Base-by-base conservation (phyloP, 2,113 vertebrate species). In the Spea multiplicata region DNA sequence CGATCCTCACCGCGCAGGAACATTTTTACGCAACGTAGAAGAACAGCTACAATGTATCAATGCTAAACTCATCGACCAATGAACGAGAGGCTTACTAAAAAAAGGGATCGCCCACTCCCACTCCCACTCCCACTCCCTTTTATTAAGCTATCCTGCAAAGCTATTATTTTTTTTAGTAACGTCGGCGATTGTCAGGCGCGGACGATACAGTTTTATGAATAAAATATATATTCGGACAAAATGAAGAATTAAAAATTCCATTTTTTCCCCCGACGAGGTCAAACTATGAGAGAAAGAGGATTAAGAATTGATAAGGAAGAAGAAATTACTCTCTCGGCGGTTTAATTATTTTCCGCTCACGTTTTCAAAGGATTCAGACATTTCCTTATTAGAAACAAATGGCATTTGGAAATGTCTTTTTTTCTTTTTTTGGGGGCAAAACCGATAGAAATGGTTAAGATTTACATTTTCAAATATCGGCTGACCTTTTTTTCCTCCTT, bases 401-500 rank as follows among this genome's bases (percentile, higher is more conserved):
- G 94, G 93, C 95, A 95, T 98, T 97, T 95, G 91, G 94, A 97
- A 97, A 98, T 96, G 91, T 92, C 91, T 90, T 93, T 91, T 92
- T 88, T 90, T 93, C 91, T 92, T 88, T 91, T 86, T 30, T 30
- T 1, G 30, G 83, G 88, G 87, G 91, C 83, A 90, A 96, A 94
- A 94, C 93, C 94, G 94, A 96, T 96, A 99, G 95, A 96, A 94
- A 93, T 95, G 94, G 94, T 4, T 96, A 96, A 97, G 96, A 99
- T 98, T 98, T 97, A 96, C 95, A 97, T 98, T 95, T 97, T 96
- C 94, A 97, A 96, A 97, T 96, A 96, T 94, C 94, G 93, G 93
- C 95, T 99, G 96, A 98, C 97, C 96, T 98, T 98, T 98, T 30
- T 30, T 94, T 91, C 91, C 91, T 83, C 88, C 86, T 94, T 93